phyloP scores from a whole-genome alignment of 2,113 vertebrate genomes.

The Oncorhynchus clarkii region DNA sequence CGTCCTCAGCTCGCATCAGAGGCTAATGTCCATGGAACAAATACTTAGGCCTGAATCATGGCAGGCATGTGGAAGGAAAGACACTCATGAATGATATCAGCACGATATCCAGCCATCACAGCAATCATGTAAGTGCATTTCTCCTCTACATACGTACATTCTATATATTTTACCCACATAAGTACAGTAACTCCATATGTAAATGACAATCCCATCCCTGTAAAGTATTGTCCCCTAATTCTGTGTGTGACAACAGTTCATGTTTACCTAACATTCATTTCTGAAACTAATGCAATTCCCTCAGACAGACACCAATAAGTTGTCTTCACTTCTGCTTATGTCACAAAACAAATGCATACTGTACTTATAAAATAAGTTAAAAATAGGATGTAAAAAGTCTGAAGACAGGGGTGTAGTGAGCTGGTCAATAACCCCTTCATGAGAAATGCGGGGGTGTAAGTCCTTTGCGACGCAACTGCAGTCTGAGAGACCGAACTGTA shows the following conservation, averaged over 20 bases:
- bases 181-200: background rate
- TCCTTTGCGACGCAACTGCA: background rate
- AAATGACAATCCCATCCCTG: background rate
- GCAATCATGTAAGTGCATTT: background rate
- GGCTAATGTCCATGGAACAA: background rate
- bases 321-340: background rate
- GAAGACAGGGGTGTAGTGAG: background rate
- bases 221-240: background rate
- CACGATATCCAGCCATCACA: background rate
- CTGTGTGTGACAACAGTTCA: background rate
- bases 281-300: background rate
- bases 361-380: conserved; percentile 11
- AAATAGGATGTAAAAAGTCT: conserved; percentile 10
- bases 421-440: background rate
- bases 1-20: background rate
- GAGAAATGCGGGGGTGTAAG: background rate
- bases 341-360: background rate
- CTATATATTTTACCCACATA: background rate
- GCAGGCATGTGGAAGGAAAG: background rate
- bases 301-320: background rate
- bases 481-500: background rate
- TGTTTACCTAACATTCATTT: background rate
- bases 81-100: background rate
- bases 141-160: background rate
- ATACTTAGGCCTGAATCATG: background rate